These are phyloP conservation scores for Sinella curviseta DNA, from an alignment of 1,140 invertebrate species.

Conservation along the genomic window DNA sequence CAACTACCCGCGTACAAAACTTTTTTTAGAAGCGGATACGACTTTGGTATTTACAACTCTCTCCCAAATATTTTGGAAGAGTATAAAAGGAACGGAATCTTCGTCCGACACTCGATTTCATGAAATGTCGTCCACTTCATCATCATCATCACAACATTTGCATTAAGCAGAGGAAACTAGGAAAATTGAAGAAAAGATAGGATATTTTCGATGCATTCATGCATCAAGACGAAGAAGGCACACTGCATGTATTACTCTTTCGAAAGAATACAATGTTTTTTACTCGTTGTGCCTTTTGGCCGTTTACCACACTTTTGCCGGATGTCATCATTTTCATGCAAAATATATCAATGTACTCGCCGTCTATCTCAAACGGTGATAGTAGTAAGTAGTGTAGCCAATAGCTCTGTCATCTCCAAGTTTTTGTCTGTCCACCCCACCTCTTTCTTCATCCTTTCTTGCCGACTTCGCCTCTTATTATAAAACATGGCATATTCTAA, in stretches of 20 bases:
- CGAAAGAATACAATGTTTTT: constrained; percentile 39
- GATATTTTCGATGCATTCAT: constrained; percentile 20
- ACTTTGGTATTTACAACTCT: too few relatives aligned
- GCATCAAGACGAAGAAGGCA: not conserved
- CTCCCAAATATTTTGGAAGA: too few relatives aligned
- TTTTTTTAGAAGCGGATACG: too few relatives aligned
- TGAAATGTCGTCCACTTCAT: constrained; percentile 40
- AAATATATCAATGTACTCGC: too few relatives aligned
- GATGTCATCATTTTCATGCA: constrained; percentile 45
- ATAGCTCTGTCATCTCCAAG: too few relatives aligned
- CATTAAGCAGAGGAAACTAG: constrained; percentile 43
- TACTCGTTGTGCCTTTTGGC: constrained; percentile 18
- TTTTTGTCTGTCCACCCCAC: not conserved
- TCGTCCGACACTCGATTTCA: constrained; percentile 16
- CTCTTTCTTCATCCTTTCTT: constrained; percentile 32
- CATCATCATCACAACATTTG: constrained; percentile 45
- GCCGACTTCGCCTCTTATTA: not conserved
- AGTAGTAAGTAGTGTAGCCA: too few relatives aligned
- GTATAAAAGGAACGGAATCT: too few relatives aligned
- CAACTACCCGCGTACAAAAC: too few relatives aligned
- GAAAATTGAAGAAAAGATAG: too few relatives aligned
- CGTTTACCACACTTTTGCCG: constrained; percentile 42
- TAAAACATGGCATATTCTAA: not conserved
- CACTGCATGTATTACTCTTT: too few relatives aligned
- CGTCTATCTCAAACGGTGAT: too few relatives aligned